A percentile compares a stretch with the other conserved stretches of the same genome.
Conservation (phyloP, 2,888 invertebrate species). For the Coremacera marginata region DNA sequence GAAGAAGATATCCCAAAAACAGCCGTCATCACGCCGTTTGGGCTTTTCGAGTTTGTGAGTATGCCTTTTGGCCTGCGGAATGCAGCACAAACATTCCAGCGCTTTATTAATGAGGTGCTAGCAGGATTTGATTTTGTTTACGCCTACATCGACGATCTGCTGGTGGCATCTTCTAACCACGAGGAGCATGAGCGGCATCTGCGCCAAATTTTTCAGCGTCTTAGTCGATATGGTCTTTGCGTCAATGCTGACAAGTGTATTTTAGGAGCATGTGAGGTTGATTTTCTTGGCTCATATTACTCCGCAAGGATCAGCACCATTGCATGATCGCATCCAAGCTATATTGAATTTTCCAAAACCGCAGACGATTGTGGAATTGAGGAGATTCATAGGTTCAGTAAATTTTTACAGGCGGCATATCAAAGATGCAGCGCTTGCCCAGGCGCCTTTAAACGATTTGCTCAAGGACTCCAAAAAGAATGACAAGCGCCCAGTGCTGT, state of each 20-base stretch:
- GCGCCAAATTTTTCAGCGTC: background rate
- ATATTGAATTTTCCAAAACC: too few species aligned
- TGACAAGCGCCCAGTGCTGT: too few species aligned
- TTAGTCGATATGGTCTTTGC: background rate
- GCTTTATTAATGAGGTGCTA: slow-evolving; percentile 33
- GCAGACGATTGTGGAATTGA: too few species aligned
- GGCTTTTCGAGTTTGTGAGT: slow-evolving; percentile 19
- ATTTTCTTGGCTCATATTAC: too few species aligned
- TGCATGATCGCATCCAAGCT: too few species aligned
- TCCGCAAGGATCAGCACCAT: too few species aligned
- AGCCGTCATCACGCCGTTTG: slow-evolving; percentile 30
- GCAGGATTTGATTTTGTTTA: slow-evolving; percentile 29
- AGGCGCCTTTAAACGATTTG: too few species aligned
- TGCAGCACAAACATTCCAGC: slow-evolving; percentile 38
- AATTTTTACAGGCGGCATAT: too few species aligned
- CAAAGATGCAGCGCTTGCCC: too few species aligned
- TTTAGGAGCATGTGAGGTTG: too few species aligned
- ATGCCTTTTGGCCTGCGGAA: slow-evolving; percentile 36
- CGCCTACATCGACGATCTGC: slow-evolving; percentile 32
- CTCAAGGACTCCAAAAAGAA: too few species aligned
- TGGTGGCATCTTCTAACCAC: background rate
- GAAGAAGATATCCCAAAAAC: slow-evolving; percentile 34
- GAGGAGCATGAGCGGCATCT: slow-evolving; percentile 18
- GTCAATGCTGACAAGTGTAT: background rate
- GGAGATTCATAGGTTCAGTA: too few species aligned